phyloP scores from a whole-genome alignment of 2,888 invertebrate species.

The Synergus laeviventris region DNA sequence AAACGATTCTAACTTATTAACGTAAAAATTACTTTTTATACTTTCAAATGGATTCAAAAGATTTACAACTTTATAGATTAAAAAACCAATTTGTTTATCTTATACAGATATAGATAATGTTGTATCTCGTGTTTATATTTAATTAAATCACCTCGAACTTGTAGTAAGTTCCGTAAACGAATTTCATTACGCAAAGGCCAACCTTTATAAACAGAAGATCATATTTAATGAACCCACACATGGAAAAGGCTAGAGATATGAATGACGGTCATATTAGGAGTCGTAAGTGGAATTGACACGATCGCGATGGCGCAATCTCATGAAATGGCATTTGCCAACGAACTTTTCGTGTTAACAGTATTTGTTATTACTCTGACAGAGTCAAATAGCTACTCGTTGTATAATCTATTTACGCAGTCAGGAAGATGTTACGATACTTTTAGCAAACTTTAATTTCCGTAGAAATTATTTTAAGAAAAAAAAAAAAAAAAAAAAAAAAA shows the following conservation, averaged over 20 bases:
- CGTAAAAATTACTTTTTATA: neutral
- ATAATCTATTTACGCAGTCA: neutral
- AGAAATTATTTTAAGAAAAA: neutral
- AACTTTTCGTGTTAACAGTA: slow-evolving; percentile 20
- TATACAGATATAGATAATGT: too few species aligned
- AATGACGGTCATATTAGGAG: slow-evolving; percentile 18
- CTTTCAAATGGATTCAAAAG: neutral
- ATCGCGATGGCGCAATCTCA: neutral
- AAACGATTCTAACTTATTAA: too few species aligned
- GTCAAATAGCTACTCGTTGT: neutral
- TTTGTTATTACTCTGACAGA: neutral
- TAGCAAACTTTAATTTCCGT: neutral
- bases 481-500: neutral
- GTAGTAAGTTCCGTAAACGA: neutral
- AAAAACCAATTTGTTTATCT: neutral
- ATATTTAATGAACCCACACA: slow-evolving; percentile 2
- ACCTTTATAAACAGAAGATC: slow-evolving; percentile 5
- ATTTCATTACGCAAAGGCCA: neutral
- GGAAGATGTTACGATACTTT: slow-evolving; percentile 1
- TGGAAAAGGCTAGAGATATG: slow-evolving; percentile 2
- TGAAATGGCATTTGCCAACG: neutral
- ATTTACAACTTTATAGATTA: neutral
- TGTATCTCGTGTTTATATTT: neutral
- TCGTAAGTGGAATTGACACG: slow-evolving; percentile 5
- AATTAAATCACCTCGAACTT: neutral